phyloP scores from a whole-genome alignment of 2,888 invertebrate species.

The Orthosia cruda region DNA sequence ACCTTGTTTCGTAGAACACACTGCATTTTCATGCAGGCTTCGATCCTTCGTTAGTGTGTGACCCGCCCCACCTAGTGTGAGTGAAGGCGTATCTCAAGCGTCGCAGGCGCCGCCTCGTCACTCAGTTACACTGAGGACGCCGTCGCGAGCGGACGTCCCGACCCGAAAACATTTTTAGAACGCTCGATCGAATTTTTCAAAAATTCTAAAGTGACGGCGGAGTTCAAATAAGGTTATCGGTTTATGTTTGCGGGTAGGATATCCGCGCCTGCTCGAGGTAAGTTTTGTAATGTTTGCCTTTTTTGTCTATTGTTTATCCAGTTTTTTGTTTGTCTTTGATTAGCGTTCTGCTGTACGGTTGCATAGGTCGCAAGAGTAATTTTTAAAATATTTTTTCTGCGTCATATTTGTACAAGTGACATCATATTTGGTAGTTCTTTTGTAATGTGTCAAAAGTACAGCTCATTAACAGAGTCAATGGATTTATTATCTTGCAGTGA shows the following conservation, averaged over 20 bases:
- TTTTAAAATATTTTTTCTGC: conserved; percentile 63
- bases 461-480: conserved; percentile 67
- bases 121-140: conserved; percentile 81
- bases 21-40: conserved; percentile 89
- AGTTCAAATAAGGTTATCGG: conserved; percentile 88
- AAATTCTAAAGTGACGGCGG: conserved; percentile 77
- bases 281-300: conserved; percentile 81
- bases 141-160: conserved; percentile 77
- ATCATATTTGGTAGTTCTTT: conserved; percentile 70
- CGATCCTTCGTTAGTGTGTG: conserved; percentile 69
- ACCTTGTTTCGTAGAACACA: conserved; percentile 77
- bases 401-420: conserved; percentile 71
- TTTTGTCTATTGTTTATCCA: conserved; percentile 73
- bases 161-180: conserved; percentile 43
- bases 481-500: conserved; percentile 62
- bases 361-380: conserved; percentile 71
- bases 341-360: conserved; percentile 77
- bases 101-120: conserved; percentile 86
- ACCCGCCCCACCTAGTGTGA: conserved; percentile 72
- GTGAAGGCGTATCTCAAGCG: conserved; percentile 82
- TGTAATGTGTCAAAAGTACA: conserved; percentile 67
- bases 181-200: conserved; percentile 70
- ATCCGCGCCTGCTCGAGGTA: conserved; percentile 81
- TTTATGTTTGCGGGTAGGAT: conserved; percentile 85
- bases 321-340: conserved; percentile 80